phyloP scores from a whole-genome alignment of 2,113 vertebrate genomes.

The Hemiscyllium ocellatum region DNA sequence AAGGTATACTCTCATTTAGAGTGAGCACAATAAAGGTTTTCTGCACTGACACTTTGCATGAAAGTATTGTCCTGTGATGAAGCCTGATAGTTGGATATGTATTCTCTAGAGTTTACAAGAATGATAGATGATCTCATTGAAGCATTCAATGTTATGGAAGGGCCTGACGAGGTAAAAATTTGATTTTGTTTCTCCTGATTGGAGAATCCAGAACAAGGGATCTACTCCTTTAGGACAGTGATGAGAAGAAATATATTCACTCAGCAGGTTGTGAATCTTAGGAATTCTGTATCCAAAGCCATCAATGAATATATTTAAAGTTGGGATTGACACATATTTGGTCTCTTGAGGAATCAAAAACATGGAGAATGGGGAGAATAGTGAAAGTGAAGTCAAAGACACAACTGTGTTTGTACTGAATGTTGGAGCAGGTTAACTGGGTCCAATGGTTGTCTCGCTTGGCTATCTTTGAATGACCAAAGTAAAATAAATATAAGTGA shows the following conservation, averaged over 20 bases:
- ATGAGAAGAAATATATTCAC: not conserved
- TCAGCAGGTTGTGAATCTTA: not conserved
- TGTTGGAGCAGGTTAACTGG: not conserved
- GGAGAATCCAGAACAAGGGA: not conserved
- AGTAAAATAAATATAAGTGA: not conserved
- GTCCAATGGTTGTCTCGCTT: too few relatives aligned
- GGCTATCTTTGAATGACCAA: not conserved
- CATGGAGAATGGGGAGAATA: not conserved
- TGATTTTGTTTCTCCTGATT: not conserved
- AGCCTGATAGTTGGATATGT: not conserved
- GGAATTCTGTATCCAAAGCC: not conserved
- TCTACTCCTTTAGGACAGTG: not conserved
- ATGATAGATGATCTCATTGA: not conserved
- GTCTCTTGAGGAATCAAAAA: not conserved
- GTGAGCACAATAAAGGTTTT: not conserved
- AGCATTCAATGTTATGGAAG: not conserved
- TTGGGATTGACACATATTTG: not conserved
- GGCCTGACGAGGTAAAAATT: not conserved
- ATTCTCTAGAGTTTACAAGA: not conserved
- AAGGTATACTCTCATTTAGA: too few relatives aligned
- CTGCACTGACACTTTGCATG: not conserved
- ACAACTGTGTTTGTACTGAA: not conserved
- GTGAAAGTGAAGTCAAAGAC: not conserved
- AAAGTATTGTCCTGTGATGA: not conserved
- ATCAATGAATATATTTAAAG: not conserved